Conservation (phyloP, 2,888 invertebrate species). For the Trissolcus japonicus region DNA sequence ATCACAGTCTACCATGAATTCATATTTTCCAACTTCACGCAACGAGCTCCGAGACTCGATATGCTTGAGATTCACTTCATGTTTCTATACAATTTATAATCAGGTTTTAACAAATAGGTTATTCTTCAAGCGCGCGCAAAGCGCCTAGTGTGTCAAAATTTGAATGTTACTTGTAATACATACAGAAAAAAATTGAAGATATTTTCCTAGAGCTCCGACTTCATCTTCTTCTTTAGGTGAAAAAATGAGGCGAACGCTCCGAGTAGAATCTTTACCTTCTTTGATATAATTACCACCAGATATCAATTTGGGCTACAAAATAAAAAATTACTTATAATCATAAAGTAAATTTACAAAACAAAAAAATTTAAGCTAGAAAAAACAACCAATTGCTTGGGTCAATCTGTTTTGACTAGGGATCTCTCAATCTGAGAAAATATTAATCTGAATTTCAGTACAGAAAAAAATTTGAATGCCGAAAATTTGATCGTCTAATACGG, state of each 20-base stretch:
- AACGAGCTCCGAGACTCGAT: conserved; percentile 96
- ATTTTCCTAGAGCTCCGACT: conserved; percentile 92
- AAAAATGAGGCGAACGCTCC: conserved; percentile 90
- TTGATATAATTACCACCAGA: conserved; percentile 90
- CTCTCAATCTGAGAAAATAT: too few relatives aligned
- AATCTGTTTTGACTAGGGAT: too few relatives aligned
- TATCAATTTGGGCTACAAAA: conserved; percentile 85
- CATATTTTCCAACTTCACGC: conserved; percentile 86
- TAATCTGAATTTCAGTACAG: too few relatives aligned
- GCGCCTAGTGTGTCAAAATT: conserved; percentile 38
- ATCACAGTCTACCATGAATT: conserved; percentile 96
- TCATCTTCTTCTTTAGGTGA: conserved; percentile 88
- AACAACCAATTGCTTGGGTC: too few relatives aligned
- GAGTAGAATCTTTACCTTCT: conserved; percentile 85
- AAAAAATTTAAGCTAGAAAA: too few relatives aligned
- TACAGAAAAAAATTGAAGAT: conserved; percentile 92
- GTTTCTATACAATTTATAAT: conserved; percentile 65
- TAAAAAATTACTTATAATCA: background rate
- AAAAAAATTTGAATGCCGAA: too few relatives aligned
- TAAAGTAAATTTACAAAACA: background rate
- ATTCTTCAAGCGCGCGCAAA: too few relatives aligned
- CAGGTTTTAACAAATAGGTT: background rate
- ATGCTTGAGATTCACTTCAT: conserved; percentile 88
- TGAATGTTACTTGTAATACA: conserved; percentile 45
- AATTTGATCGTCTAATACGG: too few relatives aligned